Conservation (phyloP, 2,113 vertebrate species). For the Tautogolabrus adspersus region DNA sequence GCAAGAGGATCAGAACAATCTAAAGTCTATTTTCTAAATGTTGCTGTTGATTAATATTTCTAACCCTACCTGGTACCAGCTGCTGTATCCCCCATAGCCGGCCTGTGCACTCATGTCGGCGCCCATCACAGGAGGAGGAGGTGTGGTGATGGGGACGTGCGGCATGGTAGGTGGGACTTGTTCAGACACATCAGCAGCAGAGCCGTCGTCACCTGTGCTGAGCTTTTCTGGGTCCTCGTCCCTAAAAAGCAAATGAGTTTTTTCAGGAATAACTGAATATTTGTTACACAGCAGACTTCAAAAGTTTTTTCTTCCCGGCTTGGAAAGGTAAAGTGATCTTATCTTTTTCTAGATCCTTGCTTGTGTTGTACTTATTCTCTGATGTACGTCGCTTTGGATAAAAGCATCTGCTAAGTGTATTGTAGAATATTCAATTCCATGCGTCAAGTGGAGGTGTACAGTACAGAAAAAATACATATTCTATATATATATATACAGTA, state of each 20-base stretch:
- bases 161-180: conserved; percentile 63
- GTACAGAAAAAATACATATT: too few relatives aligned
- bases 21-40: too few relatives aligned
- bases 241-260: conserved; percentile 43
- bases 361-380: too few relatives aligned
- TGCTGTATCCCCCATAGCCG: conserved; percentile 79
- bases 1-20: too few relatives aligned
- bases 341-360: too few relatives aligned
- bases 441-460: too few relatives aligned
- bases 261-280: neutral
- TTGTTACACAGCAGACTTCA: neutral
- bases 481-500: too few relatives aligned
- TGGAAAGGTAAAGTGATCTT: too few relatives aligned
- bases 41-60: neutral
- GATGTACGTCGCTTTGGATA: too few relatives aligned
- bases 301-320: neutral
- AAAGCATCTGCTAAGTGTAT: too few relatives aligned
- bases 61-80: conserved; percentile 85
- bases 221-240: conserved; percentile 83
- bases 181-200: conserved; percentile 37
- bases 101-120: conserved; percentile 69
- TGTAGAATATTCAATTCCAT: too few relatives aligned
- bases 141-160: conserved; percentile 75
- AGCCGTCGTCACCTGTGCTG: conserved; percentile 75
- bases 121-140: conserved; percentile 78